Evolutionary conservation across 2,797 vertebrate genomes (phyloP).

Genomic region (Cirrhinus mrigala): DNA sequence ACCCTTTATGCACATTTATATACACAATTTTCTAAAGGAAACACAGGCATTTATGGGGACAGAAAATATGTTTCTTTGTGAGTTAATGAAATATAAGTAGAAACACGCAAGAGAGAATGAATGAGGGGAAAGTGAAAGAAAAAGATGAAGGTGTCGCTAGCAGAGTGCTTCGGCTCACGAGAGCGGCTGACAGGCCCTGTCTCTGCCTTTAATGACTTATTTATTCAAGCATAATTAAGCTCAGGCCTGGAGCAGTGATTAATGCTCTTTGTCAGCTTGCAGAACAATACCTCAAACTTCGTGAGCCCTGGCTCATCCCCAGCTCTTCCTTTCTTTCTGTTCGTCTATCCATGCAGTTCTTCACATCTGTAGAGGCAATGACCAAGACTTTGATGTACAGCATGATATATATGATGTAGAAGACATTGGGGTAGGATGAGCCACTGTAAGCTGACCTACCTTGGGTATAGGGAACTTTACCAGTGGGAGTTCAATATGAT

Average conservation of each 20-base stretch:
- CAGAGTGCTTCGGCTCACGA: neutral
- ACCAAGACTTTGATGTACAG: neutral
- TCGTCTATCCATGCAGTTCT: neutral
- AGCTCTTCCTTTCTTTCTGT: neutral
- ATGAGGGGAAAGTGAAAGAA: conserved; percentile 6
- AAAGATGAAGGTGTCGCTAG: conserved; percentile 14
- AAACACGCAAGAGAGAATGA: neutral
- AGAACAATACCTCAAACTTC: conserved; percentile 53
- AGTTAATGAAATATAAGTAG: neutral
- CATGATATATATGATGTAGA: neutral
- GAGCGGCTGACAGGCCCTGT: conserved; percentile 74
- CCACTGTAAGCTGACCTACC: neutral
- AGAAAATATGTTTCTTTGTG: neutral
- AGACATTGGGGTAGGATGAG: too few relatives aligned
- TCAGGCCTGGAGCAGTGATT: conserved; percentile 74
- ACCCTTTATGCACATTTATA: too few relatives aligned
- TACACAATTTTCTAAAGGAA: conserved; percentile 1
- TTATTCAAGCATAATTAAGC: conserved; percentile 81
- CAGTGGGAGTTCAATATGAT: neutral
- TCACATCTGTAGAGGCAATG: neutral
- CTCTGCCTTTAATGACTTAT: conserved; percentile 79
- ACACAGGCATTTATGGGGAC: neutral
- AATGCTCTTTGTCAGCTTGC: conserved; percentile 76
- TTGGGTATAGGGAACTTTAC: neutral
- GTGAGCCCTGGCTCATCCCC: conserved; percentile 14